Percentiles rank a stretch among this genome's conserved stretches.
phyloP scores from a whole-genome alignment of 2,113 vertebrate species.

The Eolophus roseicapilla region DNA sequence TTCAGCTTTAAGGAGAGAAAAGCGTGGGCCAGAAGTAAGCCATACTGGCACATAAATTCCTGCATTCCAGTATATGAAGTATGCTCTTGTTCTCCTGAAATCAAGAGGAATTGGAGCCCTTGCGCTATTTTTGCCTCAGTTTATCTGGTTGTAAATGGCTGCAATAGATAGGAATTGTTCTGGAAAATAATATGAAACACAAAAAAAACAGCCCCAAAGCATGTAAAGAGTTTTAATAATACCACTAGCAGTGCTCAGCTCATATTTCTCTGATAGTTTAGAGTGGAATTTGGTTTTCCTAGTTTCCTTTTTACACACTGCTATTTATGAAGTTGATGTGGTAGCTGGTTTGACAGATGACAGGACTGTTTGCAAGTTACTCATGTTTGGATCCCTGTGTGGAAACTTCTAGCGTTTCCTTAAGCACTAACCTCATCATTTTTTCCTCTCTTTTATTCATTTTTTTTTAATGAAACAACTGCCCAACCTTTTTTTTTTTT shows the following conservation, averaged over 20 bases:
- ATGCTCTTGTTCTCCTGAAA: not conserved
- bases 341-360: slow-evolving; percentile 18
- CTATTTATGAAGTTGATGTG: not conserved
- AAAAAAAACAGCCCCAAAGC: not conserved
- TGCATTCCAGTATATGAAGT: not conserved
- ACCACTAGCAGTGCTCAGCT: not conserved
- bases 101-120: not conserved
- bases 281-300: not conserved
- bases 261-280: not conserved
- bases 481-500: not conserved
- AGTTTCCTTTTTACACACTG: not conserved
- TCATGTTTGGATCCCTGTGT: not conserved
- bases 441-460: not conserved
- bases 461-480: not conserved
- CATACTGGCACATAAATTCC: no score
- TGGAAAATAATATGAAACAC: not conserved
- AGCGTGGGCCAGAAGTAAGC: not conserved
- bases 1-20: not conserved
- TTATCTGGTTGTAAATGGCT: not conserved
- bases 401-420: not conserved
- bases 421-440: not conserved
- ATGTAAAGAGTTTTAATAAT: not conserved
- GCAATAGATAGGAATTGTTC: not conserved
- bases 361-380: not conserved
- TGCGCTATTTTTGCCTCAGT: not conserved